phyloP scores from a whole-genome alignment of 2,113 vertebrate species.

The Alethe castanea region DNA sequence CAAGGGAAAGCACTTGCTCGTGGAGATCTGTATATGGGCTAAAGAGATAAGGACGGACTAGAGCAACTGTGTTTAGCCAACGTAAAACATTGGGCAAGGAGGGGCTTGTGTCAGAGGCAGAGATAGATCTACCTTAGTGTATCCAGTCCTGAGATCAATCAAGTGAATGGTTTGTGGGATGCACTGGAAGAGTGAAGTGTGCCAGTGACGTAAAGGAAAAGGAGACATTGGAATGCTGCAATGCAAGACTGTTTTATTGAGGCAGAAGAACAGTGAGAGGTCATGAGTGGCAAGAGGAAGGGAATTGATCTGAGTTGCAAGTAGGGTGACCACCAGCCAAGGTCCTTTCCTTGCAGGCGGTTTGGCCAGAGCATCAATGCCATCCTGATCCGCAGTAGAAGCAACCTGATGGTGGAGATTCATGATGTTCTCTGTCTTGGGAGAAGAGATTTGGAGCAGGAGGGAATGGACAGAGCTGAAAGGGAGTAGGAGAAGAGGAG shows the following conservation, averaged over 20 bases:
- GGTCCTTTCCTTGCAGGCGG: rapidly evolving
- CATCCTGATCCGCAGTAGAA: rapidly evolving
- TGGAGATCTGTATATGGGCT: background rate
- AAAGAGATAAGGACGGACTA: too few relatives aligned
- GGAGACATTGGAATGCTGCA: background rate
- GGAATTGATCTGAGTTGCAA: background rate
- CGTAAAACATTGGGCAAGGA: rapidly evolving
- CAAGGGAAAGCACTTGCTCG: rapidly evolving
- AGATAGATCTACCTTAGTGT: background rate
- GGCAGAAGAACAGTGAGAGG: rapidly evolving
- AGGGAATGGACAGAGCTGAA: rapidly evolving
- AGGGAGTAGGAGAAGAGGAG: rapidly evolving
- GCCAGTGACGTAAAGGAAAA: background rate
- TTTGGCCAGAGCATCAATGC: background rate
- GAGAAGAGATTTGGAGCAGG: background rate
- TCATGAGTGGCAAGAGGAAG: background rate
- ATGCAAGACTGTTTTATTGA: background rate
- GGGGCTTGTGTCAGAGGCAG: background rate
- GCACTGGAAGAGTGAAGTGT: background rate
- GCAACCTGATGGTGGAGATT: too few relatives aligned
- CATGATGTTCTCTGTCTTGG: background rate
- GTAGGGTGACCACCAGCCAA: rapidly evolving
- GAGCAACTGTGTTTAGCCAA: background rate
- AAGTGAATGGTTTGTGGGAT: background rate
- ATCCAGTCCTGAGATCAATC: rapidly evolving